These are phyloP conservation scores for Eueides isabella DNA, from an alignment of 1,140 invertebrate species.

Conservation along the genomic window DNA sequence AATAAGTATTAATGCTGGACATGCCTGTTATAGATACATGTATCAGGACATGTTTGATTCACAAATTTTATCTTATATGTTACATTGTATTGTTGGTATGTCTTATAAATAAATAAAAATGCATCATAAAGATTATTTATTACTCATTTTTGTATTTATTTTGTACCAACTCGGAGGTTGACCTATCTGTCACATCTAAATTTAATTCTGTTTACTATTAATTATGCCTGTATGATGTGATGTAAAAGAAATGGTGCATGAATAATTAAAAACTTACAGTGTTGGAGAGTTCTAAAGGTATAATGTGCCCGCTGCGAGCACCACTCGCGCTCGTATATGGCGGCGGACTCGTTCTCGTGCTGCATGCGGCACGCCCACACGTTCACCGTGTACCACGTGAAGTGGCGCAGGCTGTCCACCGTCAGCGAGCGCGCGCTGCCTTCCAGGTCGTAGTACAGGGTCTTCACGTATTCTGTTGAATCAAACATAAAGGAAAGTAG, in stretches of 20 bases:
- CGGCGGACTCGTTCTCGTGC: conserved; percentile 52
- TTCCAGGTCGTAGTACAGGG: conserved; percentile 61
- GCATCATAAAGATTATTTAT: too few species aligned
- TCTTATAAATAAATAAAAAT: too few species aligned
- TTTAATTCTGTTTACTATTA: too few species aligned
- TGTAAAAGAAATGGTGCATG: neutral
- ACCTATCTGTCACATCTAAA: too few species aligned
- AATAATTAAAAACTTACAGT: conserved; percentile 43
- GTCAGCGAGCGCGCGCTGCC: conserved; percentile 73
- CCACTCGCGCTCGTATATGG: conserved; percentile 64
- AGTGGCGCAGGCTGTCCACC: conserved; percentile 87
- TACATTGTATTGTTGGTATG: too few species aligned
- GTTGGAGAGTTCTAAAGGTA: conserved; percentile 65
- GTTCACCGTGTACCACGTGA: conserved; percentile 87
- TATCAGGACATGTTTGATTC: too few species aligned
- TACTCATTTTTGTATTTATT: too few species aligned
- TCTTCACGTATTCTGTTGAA: conserved; percentile 62
- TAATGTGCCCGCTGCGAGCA: conserved; percentile 65
- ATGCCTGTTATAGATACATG: too few species aligned
- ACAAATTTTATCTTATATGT: too few species aligned
- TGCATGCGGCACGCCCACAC: conserved; percentile 88
- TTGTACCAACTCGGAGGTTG: too few species aligned
- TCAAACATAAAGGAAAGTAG: too few species aligned
- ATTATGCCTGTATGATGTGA: neutral
- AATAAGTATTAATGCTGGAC: too few species aligned